Base-by-base conservation (phyloP, 2,113 vertebrate species). In the Tympanuchus pallidicinctus region DNA sequence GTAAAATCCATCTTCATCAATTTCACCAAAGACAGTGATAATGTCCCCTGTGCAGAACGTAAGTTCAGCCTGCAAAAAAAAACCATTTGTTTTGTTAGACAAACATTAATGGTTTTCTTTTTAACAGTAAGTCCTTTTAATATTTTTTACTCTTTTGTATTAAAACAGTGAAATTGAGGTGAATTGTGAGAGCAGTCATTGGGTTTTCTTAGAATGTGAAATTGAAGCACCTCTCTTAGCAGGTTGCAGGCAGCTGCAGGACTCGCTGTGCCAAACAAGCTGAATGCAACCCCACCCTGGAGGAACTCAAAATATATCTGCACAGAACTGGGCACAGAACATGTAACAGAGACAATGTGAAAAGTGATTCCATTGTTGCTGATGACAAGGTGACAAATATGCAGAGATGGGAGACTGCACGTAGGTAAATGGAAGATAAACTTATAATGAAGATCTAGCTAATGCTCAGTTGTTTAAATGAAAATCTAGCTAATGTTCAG, bases 1-100 rank as follows among this genome's bases (percentile, higher is more conserved):
- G 86, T 99, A 99, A 98, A 99, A 99, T 22, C 99, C 99, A 84
- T 99, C 99, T 98, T 99, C 99, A 82, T 99, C 99, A 8, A 99
- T 99, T 95, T 99, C 99, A 36, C 99, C 99, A 50, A 99, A 99
- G 86, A 99, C 99, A 0, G 97, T 98, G 83, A 99, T 98, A 72
- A 99, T 99, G 87, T 99, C 99, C 60, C 99, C 99, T 1, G 99
- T 99, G 97, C 99, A 99, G 96, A 99, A 99, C 0, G 99, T 99
- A 95, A 99, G 96, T 93, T 99, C 99, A 4, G 98, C 98, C 99
- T 99, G 97, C 75, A 30, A 96, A 61, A 94, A 61, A 2, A 21
- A 75, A n/a, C n/a, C 5, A 13, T 18, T 38, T 5, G 18, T 8
- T 16, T 16, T 32, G 11, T 73, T 20, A 43, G 27, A 8, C 75